Conservation (phyloP, 2,888 invertebrate genomes). For the Mycalesis mineus region DNA sequence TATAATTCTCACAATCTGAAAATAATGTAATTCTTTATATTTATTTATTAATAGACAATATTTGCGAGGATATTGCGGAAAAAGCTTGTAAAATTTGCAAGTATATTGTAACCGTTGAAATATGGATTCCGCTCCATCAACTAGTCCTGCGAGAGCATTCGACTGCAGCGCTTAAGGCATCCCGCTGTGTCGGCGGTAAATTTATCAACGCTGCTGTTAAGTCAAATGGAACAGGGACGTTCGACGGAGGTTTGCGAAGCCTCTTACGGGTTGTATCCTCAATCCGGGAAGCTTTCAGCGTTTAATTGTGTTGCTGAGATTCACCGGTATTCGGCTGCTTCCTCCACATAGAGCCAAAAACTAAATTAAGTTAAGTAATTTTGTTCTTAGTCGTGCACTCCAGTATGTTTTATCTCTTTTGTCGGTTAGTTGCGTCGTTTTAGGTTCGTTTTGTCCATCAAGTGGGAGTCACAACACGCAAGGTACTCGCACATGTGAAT, state of each 20-base stretch:
- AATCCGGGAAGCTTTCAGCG: not conserved
- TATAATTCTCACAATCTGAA: too few relatives aligned
- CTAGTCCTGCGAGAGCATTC: not conserved
- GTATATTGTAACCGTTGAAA: conserved; percentile 2
- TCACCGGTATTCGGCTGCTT: not conserved
- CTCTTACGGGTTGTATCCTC: not conserved
- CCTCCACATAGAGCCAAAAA: too few relatives aligned
- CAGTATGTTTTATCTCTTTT: too few relatives aligned
- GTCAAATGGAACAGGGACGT: not conserved
- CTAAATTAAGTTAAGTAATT: too few relatives aligned
- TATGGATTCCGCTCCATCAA: not conserved
- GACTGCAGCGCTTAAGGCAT: not conserved
- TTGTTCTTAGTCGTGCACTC: too few relatives aligned
- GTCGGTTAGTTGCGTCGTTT: too few relatives aligned
- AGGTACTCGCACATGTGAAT: too few relatives aligned
- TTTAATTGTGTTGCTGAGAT: not conserved
- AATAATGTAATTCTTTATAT: too few relatives aligned
- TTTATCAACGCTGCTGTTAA: not conserved
- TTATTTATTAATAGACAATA: not conserved
- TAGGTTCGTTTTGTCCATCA: too few relatives aligned
- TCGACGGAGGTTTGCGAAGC: not conserved
- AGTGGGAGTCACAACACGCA: too few relatives aligned
- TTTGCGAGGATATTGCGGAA: not conserved
- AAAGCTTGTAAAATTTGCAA: not conserved
- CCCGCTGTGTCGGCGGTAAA: not conserved